These are phyloP conservation scores for Phyto melanocephala DNA, from an alignment of 2,888 invertebrate genomes.

Conservation along the genomic window DNA sequence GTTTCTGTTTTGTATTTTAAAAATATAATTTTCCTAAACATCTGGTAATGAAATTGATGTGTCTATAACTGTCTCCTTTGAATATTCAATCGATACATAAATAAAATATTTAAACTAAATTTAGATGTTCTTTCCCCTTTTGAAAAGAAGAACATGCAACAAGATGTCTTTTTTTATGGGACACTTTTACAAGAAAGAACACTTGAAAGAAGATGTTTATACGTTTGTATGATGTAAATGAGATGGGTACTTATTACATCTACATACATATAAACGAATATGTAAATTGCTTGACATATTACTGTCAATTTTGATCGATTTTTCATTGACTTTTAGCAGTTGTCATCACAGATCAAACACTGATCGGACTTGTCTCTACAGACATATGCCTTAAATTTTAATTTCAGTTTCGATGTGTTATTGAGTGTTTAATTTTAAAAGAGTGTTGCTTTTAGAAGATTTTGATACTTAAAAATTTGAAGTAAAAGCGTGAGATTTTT, in stretches of 20 bases:
- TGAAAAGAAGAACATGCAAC: conserved; percentile 15
- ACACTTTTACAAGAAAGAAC: conserved; percentile 55
- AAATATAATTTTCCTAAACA: background rate
- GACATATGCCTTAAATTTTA: conserved; percentile 20
- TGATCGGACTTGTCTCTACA: conserved; percentile 3
- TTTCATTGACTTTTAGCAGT: conserved; percentile 59
- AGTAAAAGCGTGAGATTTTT: conserved; percentile 47
- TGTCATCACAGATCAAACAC: conserved; percentile 56
- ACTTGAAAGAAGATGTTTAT: conserved; percentile 49
- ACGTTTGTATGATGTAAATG: background rate
- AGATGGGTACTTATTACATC: background rate
- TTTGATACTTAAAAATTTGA: background rate
- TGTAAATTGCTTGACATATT: conserved; percentile 64
- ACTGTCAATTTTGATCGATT: conserved; percentile 62
- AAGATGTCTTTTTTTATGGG: conserved; percentile 61
- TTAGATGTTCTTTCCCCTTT: conserved; percentile 30
- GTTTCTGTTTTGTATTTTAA: no score
- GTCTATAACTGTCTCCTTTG: background rate
- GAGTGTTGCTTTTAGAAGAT: background rate
- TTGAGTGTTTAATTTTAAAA: conserved; percentile 9
- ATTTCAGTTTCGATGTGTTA: background rate
- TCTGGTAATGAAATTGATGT: conserved; percentile 42
- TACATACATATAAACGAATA: background rate
- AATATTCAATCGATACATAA: conserved; percentile 14
- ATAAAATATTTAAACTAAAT: conserved; percentile 26